Percentiles rank a stretch among this genome's conserved stretches.
These are phyloP conservation scores for Amblyopsis hoosieri DNA, from an alignment of 2,797 vertebrate genomes.

Conservation along the genomic window DNA sequence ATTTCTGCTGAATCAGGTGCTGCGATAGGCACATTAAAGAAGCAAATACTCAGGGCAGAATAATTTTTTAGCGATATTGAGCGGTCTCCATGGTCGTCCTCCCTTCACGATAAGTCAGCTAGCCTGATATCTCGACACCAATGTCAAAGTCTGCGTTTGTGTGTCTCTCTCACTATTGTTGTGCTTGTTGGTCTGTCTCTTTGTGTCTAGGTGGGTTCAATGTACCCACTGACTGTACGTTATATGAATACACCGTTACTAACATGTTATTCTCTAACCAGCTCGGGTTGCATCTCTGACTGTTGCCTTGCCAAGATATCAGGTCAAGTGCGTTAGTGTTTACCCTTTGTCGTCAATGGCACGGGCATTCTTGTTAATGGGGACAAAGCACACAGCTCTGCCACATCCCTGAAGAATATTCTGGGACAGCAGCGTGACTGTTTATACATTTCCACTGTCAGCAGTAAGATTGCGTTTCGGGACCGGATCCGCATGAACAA, in stretches of 20 bases:
- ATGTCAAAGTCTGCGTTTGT: conserved; percentile 41
- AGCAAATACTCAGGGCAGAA: conserved; percentile 45
- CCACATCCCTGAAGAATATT: conserved; percentile 3
- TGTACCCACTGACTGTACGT: conserved; percentile 20
- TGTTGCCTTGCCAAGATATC: conserved; percentile 32
- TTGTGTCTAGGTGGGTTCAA: conserved; percentile 9
- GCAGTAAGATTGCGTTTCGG: conserved; percentile 90
- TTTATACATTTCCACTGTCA: conserved; percentile 51
- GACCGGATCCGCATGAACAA: conserved; percentile 92
- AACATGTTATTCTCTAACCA: conserved; percentile 56
- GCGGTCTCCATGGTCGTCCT: conserved; percentile 36
- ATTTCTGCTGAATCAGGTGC: conserved; percentile 63
- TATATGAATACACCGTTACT: conserved; percentile 38
- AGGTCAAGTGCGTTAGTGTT: conserved; percentile 37
- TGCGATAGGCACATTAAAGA: conserved; percentile 51
- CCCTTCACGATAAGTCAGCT: conserved; percentile 26
- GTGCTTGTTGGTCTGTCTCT: conserved; percentile 30
- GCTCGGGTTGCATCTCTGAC: conserved; percentile 32
- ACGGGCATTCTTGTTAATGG: conserved; percentile 34
- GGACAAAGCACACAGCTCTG: conserved; percentile 7
- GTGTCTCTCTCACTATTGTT: conserved; percentile 19
- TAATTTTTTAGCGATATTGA: conserved; percentile 40
- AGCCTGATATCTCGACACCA: conserved; percentile 31
- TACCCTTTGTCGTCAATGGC: conserved; percentile 38
- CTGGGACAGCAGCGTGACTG: conserved; percentile 15